Evolutionary conservation across 1,140 invertebrate genomes (phyloP).

Genomic region (Pentalonia nigronervosa): DNA sequence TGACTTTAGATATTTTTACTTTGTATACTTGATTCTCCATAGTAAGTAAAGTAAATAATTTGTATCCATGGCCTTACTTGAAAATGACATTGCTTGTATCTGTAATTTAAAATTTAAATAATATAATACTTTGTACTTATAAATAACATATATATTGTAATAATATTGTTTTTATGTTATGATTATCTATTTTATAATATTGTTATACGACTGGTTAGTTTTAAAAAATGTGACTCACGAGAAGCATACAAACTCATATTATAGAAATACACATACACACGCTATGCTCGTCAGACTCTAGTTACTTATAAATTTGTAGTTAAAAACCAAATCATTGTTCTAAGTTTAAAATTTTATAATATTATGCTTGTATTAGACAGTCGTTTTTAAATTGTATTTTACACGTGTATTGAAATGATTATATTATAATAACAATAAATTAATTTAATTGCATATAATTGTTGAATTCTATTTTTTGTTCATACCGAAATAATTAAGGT

Average conservation of each 20-base stretch:
- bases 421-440: too few relatives aligned
- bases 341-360: background rate
- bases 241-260: background rate
- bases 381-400: background rate
- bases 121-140: conserved; percentile 15
- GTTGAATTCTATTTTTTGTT: too few relatives aligned
- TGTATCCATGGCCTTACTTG: background rate
- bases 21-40: background rate
- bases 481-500: too few relatives aligned
- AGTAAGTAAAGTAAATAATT: background rate
- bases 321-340: background rate
- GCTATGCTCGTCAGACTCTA: background rate
- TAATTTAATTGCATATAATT: too few relatives aligned
- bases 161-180: conserved; percentile 40
- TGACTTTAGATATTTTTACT: background rate
- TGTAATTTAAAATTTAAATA: conserved; percentile 15
- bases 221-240: background rate
- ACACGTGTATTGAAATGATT: too few relatives aligned
- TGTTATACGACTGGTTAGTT: conserved; percentile 41
- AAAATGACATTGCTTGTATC: background rate
- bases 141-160: background rate
- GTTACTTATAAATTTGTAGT: conserved; percentile 20
- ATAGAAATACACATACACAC: background rate
- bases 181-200: conserved; percentile 18
- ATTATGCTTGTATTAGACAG: background rate